phyloP scores from a whole-genome alignment of 2,888 invertebrate genomes.

The Parnassius glacialis region DNA sequence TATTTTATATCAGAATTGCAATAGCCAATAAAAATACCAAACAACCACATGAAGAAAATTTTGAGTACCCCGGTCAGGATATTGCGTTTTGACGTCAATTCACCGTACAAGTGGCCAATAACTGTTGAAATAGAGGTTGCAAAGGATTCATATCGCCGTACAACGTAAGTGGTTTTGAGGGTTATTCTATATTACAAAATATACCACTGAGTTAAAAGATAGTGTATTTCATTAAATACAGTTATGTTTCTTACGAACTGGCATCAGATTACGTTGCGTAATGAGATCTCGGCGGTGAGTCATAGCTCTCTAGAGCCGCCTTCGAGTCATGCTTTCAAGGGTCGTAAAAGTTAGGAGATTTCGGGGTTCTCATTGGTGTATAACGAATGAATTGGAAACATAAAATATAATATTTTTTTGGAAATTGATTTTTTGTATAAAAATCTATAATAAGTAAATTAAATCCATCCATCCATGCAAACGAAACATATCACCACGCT shows the following conservation, averaged over 20 bases:
- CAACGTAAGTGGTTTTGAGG: constrained; percentile 24
- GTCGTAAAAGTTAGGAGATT: constrained; percentile 61
- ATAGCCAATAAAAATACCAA: constrained; percentile 15
- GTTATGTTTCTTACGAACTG: constrained; percentile 44
- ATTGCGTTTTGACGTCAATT: constrained; percentile 66
- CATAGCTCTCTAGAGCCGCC: constrained; percentile 62
- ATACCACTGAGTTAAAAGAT: constrained; percentile 7
- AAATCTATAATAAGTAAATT: too few relatives aligned
- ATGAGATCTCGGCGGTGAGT: constrained; percentile 63
- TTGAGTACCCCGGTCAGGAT: constrained; percentile 54
- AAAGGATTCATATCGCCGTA: constrained; percentile 53
- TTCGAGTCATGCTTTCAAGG: constrained; percentile 62
- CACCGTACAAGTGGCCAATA: constrained; percentile 68
- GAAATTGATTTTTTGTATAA: too few relatives aligned
- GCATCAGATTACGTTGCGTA: constrained; percentile 63
- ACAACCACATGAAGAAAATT: constrained; percentile 36
- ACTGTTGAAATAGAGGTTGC: constrained; percentile 46
- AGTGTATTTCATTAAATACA: constrained; percentile 51
- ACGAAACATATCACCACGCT: too few relatives aligned
- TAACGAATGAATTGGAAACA: constrained; percentile 32
- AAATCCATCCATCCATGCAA: too few relatives aligned
- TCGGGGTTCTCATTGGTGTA: constrained; percentile 49
- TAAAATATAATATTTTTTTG: not conserved
- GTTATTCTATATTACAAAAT: constrained; percentile 15
- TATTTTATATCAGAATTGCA: constrained; percentile 13